These are phyloP conservation scores for Chloroceryle aenea DNA, from an alignment of 2,113 vertebrate species.

Conservation along the genomic window DNA sequence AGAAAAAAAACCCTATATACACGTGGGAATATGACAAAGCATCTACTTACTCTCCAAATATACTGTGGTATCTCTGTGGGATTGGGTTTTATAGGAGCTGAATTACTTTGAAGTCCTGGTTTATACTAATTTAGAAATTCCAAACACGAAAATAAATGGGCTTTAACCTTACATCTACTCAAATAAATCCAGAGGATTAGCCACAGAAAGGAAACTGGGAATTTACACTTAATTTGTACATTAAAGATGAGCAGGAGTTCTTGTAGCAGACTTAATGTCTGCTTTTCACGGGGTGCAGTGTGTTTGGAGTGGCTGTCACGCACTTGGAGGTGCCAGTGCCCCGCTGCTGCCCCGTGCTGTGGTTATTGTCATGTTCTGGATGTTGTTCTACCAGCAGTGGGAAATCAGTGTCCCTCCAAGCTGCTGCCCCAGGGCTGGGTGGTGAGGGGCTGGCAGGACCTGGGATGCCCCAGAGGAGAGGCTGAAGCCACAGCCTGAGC, in stretches of 20 bases:
- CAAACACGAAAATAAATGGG: slow-evolving; percentile 57
- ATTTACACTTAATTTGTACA: slow-evolving; percentile 54
- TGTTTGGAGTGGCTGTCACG: not conserved
- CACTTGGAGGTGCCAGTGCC: not conserved
- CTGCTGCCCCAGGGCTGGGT: rapidly evolving
- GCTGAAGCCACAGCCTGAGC: not conserved
- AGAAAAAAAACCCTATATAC: slow-evolving; percentile 46
- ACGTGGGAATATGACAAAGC: slow-evolving; percentile 61
- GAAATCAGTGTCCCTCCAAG: not conserved
- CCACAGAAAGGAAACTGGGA: slow-evolving; percentile 48
- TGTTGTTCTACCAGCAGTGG: not conserved
- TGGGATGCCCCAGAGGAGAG: rapidly evolving
- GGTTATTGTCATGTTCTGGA: rapidly evolving
- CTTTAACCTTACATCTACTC: slow-evolving; percentile 37
- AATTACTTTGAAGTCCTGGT: slow-evolving; percentile 62
- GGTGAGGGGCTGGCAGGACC: rapidly evolving
- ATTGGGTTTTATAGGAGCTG: slow-evolving; percentile 50
- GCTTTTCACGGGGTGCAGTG: rapidly evolving
- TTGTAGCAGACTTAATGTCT: not conserved
- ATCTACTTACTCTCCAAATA: slow-evolving; percentile 66
- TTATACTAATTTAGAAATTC: slow-evolving; percentile 68
- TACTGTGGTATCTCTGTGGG: slow-evolving; percentile 25
- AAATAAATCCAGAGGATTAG: slow-evolving; percentile 47
- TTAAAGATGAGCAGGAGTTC: slow-evolving; percentile 21
- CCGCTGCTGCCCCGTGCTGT: rapidly evolving